These are phyloP conservation scores for Tetranychus piercei DNA, from an alignment of 2,888 invertebrate genomes.

Conservation along the genomic window DNA sequence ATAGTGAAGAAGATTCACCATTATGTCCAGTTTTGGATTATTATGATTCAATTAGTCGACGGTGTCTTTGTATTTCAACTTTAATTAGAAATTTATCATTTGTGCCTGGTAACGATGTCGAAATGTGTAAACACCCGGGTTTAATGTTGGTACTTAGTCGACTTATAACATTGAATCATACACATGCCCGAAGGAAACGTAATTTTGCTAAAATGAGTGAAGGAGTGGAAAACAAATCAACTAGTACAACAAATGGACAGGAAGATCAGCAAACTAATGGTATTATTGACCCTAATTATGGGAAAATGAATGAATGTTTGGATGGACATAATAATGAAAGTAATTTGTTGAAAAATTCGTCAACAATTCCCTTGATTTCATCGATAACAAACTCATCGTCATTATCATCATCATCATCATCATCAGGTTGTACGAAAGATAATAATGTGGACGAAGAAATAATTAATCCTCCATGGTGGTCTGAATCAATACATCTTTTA, in stretches of 20 bases:
- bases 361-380: constrained; percentile 27
- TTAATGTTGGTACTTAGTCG: constrained; percentile 78
- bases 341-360: not conserved
- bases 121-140: constrained; percentile 66
- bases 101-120: constrained; percentile 85
- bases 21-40: constrained; percentile 64
- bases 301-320: too few species aligned
- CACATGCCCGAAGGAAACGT: constrained; percentile 45
- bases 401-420: not conserved
- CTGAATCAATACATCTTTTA: constrained; percentile 77
- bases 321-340: too few species aligned
- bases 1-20: constrained; percentile 71
- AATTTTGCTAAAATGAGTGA: not conserved
- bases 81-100: constrained; percentile 91
- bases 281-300: too few species aligned
- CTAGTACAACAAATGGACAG: constrained; percentile 4
- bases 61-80: constrained; percentile 84
- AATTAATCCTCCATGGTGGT: constrained; percentile 42
- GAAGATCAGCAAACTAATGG: constrained; percentile 36
- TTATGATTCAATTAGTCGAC: constrained; percentile 65
- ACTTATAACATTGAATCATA: constrained; percentile 71
- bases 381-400: not conserved
- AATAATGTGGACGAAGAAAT: not conserved
- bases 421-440: not conserved
- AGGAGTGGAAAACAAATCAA: not conserved